Evolutionary conservation across 2,888 invertebrate species (phyloP).

Genomic region (Ochropleura leucogaster): DNA sequence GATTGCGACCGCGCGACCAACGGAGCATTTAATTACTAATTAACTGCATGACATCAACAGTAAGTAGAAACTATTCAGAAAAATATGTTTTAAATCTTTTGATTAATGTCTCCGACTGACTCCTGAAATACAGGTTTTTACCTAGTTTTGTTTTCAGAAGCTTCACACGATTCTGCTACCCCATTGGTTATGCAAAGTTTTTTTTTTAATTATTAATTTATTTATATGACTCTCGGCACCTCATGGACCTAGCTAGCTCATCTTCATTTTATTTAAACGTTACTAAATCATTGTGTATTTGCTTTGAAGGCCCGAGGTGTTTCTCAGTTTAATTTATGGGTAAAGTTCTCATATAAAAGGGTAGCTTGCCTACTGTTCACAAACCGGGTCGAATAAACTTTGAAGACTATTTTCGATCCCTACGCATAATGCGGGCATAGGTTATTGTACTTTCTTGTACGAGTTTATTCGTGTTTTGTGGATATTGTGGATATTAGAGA

Average conservation of each 20-base stretch:
- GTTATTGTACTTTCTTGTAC: constrained; percentile 41
- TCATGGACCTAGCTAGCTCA: constrained; percentile 50
- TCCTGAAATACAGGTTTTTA: too few species aligned
- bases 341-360: constrained; percentile 76
- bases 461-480: constrained; percentile 35
- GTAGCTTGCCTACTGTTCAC: constrained; percentile 67
- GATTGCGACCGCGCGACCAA: too few species aligned
- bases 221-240: constrained; percentile 11
- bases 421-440: constrained; percentile 60
- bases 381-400: constrained; percentile 69
- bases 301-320: constrained; percentile 65
- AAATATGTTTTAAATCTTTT: too few species aligned
- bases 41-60: too few species aligned
- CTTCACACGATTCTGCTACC: too few species aligned
- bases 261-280: constrained; percentile 63
- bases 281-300: constrained; percentile 65
- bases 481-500: constrained; percentile 2
- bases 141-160: too few species aligned
- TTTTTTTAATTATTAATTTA: not conserved
- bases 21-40: too few species aligned
- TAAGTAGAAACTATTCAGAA: too few species aligned
- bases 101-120: too few species aligned
- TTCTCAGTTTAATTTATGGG: constrained; percentile 74
- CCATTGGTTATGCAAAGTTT: too few species aligned
- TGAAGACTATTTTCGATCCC: constrained; percentile 66